Base-by-base conservation (phyloP, 2,888 invertebrate species). In the Oxyteleia sp. region DNA sequence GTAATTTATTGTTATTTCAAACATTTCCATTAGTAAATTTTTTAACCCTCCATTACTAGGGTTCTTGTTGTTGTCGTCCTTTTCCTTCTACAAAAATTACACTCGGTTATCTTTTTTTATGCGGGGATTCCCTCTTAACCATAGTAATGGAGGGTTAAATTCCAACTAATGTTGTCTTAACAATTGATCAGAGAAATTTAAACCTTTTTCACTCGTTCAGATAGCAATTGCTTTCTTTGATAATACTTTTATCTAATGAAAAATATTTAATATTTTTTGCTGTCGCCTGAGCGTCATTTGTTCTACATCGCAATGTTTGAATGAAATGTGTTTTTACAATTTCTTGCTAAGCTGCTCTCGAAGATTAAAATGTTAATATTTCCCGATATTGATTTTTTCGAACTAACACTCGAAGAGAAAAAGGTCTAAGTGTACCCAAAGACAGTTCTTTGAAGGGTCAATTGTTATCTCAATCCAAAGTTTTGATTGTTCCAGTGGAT, bases 381-480 rank as follows among this genome's bases (percentile, higher is more conserved):
- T 55, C 45, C n/a, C 10, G 29, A 4, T 55, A 55, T 45, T 32
- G 68, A 68, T 55, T 68, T 55, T 29, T 55, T 45, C 11, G 16
- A 4, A 18, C 18, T 32, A 55, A 15, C 20, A 4, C 15, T 43
- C 35, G 23, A 4, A 5, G 23, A 43, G 45, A 45, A 23, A 55
- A 45, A 55, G 68, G 7, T 51, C 11, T 38, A 38, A 20, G 55
- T 49, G 20, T 23, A 15, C 16, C 43, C 32, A 18, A 55, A 68
- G 55, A 53, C 43, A 55, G 51, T 43, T 18, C 43, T 13, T 68
- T 55, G 11, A 20, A 68, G 55, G 68, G 29, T 68, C 68, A 68
- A 45, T 68, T 68, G 68, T 68, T 68, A 43, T 55, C 53, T 41
- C 53, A 66, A 41, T 55, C 55, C 18, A 29, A 68, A 68, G 35